A percentile compares a stretch with the other conserved stretches of the same genome.
phyloP scores from a whole-genome alignment of 2,113 vertebrate genomes.

The Eublepharis macularius region DNA sequence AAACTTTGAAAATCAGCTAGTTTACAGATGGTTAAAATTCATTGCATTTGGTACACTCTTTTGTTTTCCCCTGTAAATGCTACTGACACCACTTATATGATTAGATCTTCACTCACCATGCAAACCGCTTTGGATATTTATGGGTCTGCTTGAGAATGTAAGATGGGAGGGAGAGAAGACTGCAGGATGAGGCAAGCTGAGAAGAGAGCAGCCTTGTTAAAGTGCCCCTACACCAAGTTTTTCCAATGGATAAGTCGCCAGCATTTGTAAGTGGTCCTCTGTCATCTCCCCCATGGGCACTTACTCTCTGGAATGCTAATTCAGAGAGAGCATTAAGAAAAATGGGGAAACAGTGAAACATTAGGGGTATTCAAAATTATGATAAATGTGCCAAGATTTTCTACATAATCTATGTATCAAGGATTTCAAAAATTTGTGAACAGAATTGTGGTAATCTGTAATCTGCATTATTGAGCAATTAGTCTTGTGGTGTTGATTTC shows the following conservation, averaged over 20 bases:
- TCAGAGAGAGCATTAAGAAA: conserved; percentile 29
- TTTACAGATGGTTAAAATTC: conserved; percentile 19
- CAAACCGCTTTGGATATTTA: conserved; percentile 41
- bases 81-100: conserved; percentile 49
- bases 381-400: conserved; percentile 57
- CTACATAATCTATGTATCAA: conserved; percentile 48
- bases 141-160: background rate
- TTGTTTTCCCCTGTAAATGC: conserved; percentile 42
- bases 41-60: conserved; percentile 34
- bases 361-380: conserved; percentile 40
- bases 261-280: conserved; percentile 45
- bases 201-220: conserved; percentile 65
- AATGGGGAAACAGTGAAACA: conserved; percentile 18
- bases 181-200: conserved; percentile 24
- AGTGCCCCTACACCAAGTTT: conserved; percentile 64
- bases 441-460: conserved; percentile 63
- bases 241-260: conserved; percentile 59
- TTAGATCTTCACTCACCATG: conserved; percentile 64
- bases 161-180: conserved; percentile 10
- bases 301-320: conserved; percentile 37
- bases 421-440: conserved; percentile 39
- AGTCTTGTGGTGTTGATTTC: conserved; percentile 70
- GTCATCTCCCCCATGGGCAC: conserved; percentile 54
- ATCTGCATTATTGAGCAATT: conserved; percentile 69
- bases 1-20: background rate